Conservation (phyloP, 1,140 invertebrate genomes). For the Neomicropteryx cornuta region DNA sequence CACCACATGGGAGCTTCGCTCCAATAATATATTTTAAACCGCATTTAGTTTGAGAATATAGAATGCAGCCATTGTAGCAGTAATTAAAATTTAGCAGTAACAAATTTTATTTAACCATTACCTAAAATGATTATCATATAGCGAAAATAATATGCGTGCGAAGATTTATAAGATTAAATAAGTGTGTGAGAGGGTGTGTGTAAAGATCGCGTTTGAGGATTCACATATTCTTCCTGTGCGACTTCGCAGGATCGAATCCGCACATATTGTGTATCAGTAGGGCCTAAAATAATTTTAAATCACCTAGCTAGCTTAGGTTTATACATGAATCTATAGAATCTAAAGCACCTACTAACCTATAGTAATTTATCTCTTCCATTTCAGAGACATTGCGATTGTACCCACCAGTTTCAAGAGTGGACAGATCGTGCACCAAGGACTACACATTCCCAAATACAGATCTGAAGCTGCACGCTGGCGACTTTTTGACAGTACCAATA, state of each 20-base stretch:
- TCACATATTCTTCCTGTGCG: neutral
- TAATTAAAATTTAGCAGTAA: too few relatives aligned
- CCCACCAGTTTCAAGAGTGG: conserved; percentile 39
- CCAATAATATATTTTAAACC: too few relatives aligned
- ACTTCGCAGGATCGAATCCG: neutral
- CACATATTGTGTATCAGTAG: neutral
- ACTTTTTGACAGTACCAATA: conserved; percentile 32
- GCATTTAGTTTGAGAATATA: too few relatives aligned
- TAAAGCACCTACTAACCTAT: neutral
- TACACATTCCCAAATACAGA: conserved; percentile 38
- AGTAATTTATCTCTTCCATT: too few relatives aligned
- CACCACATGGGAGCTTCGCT: too few relatives aligned
- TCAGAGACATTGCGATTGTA: conserved; percentile 49
- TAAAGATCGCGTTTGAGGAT: neutral
- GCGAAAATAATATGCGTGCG: too few relatives aligned
- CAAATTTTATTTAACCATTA: too few relatives aligned
- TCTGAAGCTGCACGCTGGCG: conserved; percentile 29
- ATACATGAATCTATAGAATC: neutral
- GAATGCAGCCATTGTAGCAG: too few relatives aligned
- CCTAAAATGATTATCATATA: too few relatives aligned
- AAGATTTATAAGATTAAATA: too few relatives aligned
- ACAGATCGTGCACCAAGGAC: conserved; percentile 35
- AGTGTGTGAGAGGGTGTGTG: too few relatives aligned
- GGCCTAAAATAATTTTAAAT: neutral
- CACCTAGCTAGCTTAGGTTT: neutral